phyloP scores from a whole-genome alignment of 2,797 vertebrate species.

The Acrossocheilus fasciatus region DNA sequence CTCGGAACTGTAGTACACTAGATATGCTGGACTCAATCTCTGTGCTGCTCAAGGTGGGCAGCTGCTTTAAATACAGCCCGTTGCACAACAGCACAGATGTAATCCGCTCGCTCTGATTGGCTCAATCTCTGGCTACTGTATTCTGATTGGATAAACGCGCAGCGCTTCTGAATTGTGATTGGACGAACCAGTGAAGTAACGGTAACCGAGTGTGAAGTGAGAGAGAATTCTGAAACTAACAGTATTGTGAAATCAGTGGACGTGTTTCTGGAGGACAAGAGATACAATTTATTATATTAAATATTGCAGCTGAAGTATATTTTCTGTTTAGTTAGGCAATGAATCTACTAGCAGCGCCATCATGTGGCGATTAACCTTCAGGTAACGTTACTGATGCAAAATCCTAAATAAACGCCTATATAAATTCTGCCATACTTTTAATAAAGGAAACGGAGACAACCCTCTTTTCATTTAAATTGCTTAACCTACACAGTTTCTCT shows the following conservation, averaged over 20 bases:
- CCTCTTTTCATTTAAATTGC: too few relatives aligned
- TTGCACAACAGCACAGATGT: conserved; percentile 56
- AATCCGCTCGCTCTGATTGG: conserved; percentile 69
- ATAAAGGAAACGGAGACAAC: background rate
- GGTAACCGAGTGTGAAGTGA: background rate
- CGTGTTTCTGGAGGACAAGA: background rate
- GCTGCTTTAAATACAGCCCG: conserved; percentile 75
- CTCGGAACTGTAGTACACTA: background rate
- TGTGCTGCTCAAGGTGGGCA: conserved; percentile 57
- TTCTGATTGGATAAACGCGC: conserved; percentile 25
- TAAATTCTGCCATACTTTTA: background rate
- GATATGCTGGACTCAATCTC: conserved; percentile 24
- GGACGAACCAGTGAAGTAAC: conserved; percentile 9
- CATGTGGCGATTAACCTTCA: conserved; percentile 1
- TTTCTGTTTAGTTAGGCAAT: background rate
- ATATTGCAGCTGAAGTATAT: background rate
- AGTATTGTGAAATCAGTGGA: too few relatives aligned
- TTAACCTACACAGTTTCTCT: background rate
- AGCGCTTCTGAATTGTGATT: background rate
- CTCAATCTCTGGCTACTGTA: conserved; percentile 3
- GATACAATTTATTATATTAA: background rate
- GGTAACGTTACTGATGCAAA: background rate
- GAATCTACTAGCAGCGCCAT: background rate
- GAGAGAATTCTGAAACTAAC: background rate
- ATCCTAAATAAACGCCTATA: background rate